Base-by-base conservation (phyloP, 2,888 invertebrate genomes). In the Dryobota labecula region DNA sequence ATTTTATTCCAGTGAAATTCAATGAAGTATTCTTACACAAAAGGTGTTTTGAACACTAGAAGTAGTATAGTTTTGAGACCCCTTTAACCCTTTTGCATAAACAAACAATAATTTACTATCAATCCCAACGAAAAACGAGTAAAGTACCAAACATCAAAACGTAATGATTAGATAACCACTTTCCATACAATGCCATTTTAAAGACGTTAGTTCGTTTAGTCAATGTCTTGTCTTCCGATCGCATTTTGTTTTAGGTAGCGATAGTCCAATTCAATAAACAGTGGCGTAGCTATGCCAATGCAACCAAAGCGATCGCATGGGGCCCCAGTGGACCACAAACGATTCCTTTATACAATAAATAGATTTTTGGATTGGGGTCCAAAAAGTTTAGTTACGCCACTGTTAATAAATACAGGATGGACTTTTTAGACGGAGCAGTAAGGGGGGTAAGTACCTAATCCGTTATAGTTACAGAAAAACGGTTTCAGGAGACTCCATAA, bases 161-260 rank as follows among this genome's bases (percentile, higher is more conserved):
- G 5, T 47, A 2, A 33, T 43, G 4, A 43, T 41, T 33, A 27
- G 20, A 30, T n/a, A 38, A 43, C 30, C 15, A 43, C 36, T 73
- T 43, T 51, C n/a, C 69, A 56, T 69, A 57, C 0, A 68, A 68
- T 51, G 36, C 56, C 69, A 61, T 74, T 61, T 45, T 49, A 38
- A 56, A 56, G 18, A 51, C n/a, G 43, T 71, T 78, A 36, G 72
- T 57, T 78, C 30, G 49, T 75, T 62, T 71, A 77, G 51, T 73
- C 57, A 60, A 45, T 45, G 62, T 65, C 41, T 62, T 68, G 79
- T 80, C 79, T 80, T 80, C 79, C 79, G 61, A 73, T 69, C 58
- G 62, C 64, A 72, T 71, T 77, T 64, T 58, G 7, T 62, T 78
- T n/a, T 82, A 71, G 15, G 30, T 64, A 65, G 47, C 47, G 65